A percentile compares a stretch with the other conserved stretches of the same genome.
Evolutionary conservation across 2,797 vertebrate species (phyloP).

Genomic region (Malurus splendens): DNA sequence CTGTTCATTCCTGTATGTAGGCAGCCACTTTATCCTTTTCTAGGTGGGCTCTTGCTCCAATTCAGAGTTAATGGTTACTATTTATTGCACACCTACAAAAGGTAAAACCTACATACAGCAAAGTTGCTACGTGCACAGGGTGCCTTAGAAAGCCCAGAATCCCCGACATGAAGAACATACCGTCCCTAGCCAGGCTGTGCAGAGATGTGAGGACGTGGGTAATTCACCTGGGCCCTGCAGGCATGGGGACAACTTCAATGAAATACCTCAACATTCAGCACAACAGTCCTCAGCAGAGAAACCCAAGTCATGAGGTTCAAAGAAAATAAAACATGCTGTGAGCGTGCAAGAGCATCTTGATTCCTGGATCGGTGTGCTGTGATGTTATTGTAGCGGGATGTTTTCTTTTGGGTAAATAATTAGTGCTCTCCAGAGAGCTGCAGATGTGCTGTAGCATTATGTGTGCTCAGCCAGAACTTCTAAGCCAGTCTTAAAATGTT

Average conservation of each 20-base stretch:
- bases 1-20: not conserved
- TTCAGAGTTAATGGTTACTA: conserved; percentile 60
- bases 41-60: not conserved
- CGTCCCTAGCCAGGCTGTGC: not conserved
- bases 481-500: not conserved
- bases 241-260: not conserved
- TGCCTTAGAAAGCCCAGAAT: not conserved
- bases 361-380: not conserved
- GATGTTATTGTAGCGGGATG: not conserved
- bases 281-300: not conserved
- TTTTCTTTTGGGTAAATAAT: conserved; percentile 39
- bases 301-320: not conserved
- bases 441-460: not conserved
- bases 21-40: conserved; percentile 2
- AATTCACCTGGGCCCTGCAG: not conserved
- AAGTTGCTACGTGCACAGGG: not conserved
- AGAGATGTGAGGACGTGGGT: not conserved
- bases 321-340: not conserved
- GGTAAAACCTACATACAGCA: not conserved
- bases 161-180: not conserved
- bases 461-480: not conserved
- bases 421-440: not conserved
- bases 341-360: not conserved
- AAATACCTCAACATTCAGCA: not conserved
- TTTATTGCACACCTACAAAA: conserved; percentile 46